phyloP scores from a whole-genome alignment of 2,113 vertebrate genomes.

The Chunga burmeisteri region DNA sequence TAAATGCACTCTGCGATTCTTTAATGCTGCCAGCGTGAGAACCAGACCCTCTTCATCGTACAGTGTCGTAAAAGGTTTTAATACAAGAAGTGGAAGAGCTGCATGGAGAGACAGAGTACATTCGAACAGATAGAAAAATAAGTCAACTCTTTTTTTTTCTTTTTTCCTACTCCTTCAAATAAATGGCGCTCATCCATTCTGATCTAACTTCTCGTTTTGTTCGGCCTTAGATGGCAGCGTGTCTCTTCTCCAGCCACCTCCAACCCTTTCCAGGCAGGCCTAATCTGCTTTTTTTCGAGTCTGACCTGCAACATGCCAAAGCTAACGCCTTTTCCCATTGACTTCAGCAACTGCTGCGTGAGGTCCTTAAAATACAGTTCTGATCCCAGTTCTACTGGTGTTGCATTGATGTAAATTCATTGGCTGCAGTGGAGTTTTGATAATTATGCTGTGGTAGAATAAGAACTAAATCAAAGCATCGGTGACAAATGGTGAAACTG shows the following conservation, averaged over 20 bases:
- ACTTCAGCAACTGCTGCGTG: not conserved
- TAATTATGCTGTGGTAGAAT: not conserved
- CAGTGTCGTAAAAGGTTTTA: not conserved
- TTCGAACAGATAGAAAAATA: not conserved
- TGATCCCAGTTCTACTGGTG: not conserved
- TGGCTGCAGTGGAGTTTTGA: not conserved
- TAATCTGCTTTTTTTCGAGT: not conserved
- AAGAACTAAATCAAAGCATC: not conserved
- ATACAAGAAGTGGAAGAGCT: not conserved
- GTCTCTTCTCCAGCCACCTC: not conserved
- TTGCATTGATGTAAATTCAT: not conserved
- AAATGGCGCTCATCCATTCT: not conserved
- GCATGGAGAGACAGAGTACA: not conserved
- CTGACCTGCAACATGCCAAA: not conserved
- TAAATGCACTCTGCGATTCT: not conserved
- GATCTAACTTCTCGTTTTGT: not conserved
- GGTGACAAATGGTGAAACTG: not conserved
- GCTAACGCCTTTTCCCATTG: not conserved
- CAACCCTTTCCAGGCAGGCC: not conserved
- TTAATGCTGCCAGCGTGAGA: not conserved
- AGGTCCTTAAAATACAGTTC: not conserved
- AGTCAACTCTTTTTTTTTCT: not conserved
- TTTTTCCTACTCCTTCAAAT: not conserved
- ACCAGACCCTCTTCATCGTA: not conserved
- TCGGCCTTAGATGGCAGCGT: rapidly evolving